Percentiles rank a stretch among this genome's conserved stretches.
Evolutionary conservation across 2,888 invertebrate species (phyloP).

Genomic region (Metallyticus violacea): DNA sequence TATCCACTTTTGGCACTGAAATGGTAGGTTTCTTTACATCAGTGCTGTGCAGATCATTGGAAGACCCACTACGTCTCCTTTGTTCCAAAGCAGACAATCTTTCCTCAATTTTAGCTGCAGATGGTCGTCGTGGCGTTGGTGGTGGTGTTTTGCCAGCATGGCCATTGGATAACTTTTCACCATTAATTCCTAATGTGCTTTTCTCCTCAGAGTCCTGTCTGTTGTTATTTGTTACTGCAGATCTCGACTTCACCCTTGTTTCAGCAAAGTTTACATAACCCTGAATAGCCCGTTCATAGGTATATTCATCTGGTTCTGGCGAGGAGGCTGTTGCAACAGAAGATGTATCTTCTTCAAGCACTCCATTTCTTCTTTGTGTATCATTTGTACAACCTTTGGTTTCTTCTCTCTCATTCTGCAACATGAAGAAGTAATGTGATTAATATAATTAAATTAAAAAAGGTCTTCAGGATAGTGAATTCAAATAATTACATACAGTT

Average conservation of each 20-base stretch:
- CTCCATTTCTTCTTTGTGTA: conserved; percentile 29
- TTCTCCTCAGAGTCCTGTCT: conserved; percentile 47
- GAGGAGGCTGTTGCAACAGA: conserved; percentile 56
- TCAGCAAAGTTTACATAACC: conserved; percentile 67
- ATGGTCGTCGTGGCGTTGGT: conserved; percentile 36
- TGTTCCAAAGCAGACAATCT: conserved; percentile 60
- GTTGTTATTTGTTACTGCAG: conserved; percentile 47
- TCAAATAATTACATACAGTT: too few species aligned
- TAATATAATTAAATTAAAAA: too few species aligned
- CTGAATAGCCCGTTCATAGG: conserved; percentile 84
- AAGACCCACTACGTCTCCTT: conserved; percentile 37
- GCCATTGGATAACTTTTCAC: conserved; percentile 18
- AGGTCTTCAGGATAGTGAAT: too few species aligned
- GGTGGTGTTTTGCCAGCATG: neutral
- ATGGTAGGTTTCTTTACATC: conserved; percentile 38
- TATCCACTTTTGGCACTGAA: conserved; percentile 70
- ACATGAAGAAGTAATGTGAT: conserved; percentile 30
- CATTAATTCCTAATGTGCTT: neutral
- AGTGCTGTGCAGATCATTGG: conserved; percentile 47
- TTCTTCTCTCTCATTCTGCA: conserved; percentile 55
- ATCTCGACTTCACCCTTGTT: conserved; percentile 61
- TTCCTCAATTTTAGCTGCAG: conserved; percentile 59
- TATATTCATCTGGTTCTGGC: conserved; percentile 61
- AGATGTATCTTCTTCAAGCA: conserved; percentile 51
- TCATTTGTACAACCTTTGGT: conserved; percentile 7